These are phyloP conservation scores for Adelphocoris suturalis DNA, from an alignment of 2,888 invertebrate genomes.

Conservation along the genomic window DNA sequence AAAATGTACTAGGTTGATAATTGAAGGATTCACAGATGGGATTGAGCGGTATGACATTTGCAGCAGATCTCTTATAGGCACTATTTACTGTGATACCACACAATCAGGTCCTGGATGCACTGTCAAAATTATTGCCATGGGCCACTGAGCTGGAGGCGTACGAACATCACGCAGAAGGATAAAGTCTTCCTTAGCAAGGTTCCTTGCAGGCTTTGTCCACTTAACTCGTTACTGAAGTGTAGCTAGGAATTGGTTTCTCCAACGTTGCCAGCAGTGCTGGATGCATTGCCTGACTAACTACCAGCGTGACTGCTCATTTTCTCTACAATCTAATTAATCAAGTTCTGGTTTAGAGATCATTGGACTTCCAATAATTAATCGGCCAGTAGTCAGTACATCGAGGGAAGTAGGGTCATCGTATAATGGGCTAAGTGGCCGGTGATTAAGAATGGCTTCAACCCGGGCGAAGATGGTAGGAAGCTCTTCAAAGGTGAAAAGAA, in stretches of 20 bases:
- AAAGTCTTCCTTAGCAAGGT: background rate
- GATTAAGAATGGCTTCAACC: slow-evolving; percentile 77
- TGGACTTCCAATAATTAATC: slow-evolving; percentile 76
- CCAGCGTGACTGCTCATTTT: slow-evolving; percentile 41
- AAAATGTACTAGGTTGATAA: background rate
- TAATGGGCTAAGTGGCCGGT: slow-evolving; percentile 76
- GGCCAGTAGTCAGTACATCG: slow-evolving; percentile 77
- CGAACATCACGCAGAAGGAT: background rate
- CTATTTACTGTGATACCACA: background rate
- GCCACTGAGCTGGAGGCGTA: background rate
- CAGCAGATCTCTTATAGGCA: background rate
- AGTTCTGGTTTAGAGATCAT: slow-evolving; percentile 75
- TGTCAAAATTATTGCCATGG: background rate
- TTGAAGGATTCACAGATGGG: background rate
- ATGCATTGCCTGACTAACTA: background rate
- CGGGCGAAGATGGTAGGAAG: slow-evolving; percentile 75
- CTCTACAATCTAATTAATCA: background rate
- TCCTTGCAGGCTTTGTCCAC: background rate
- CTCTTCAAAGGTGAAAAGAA: slow-evolving; percentile 76
- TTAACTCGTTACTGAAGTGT: slow-evolving; percentile 1
- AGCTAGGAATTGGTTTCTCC: background rate
- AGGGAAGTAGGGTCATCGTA: slow-evolving; percentile 75
- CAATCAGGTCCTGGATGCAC: background rate
- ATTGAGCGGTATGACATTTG: background rate
- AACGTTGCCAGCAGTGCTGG: slow-evolving; percentile 4